phyloP scores from a whole-genome alignment of 2,797 vertebrate species.

The Nasua narica region DNA sequence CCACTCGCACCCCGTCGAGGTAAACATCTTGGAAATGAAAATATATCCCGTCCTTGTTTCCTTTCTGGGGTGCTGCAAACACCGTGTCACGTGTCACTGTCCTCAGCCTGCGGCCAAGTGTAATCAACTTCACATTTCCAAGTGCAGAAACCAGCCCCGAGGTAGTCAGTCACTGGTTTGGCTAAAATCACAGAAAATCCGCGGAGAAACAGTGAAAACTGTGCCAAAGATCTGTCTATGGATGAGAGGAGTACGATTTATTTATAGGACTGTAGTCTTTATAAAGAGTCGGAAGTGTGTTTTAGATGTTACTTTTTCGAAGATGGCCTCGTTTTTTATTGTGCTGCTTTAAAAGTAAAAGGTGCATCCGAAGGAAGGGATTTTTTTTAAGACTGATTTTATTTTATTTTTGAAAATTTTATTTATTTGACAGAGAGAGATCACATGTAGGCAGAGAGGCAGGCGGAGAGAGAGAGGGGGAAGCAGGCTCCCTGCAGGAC shows the following conservation, averaged over 20 bases:
- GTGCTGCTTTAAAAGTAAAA: not conserved
- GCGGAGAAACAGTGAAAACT: not conserved
- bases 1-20: not conserved
- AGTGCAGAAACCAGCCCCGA: not conserved
- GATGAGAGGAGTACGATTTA: not conserved
- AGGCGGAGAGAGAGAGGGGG: too few species aligned
- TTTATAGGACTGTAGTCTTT: not conserved
- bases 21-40: not conserved
- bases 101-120: not conserved
- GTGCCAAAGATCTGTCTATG: not conserved
- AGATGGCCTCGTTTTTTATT: not conserved
- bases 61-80: not conserved
- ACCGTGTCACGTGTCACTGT: accelerated
- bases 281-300: not conserved
- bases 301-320: not conserved
- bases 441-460: too few species aligned
- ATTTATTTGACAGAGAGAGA: too few species aligned
- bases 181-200: not conserved
- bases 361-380: not conserved
- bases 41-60: not conserved
- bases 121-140: not conserved
- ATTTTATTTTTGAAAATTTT: not conserved
- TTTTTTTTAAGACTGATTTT: not conserved
- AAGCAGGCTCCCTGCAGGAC: too few species aligned
- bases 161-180: not conserved